Evolutionary conservation across 1,140 invertebrate species (phyloP).

Genomic region (Drosophila pandora): DNA sequence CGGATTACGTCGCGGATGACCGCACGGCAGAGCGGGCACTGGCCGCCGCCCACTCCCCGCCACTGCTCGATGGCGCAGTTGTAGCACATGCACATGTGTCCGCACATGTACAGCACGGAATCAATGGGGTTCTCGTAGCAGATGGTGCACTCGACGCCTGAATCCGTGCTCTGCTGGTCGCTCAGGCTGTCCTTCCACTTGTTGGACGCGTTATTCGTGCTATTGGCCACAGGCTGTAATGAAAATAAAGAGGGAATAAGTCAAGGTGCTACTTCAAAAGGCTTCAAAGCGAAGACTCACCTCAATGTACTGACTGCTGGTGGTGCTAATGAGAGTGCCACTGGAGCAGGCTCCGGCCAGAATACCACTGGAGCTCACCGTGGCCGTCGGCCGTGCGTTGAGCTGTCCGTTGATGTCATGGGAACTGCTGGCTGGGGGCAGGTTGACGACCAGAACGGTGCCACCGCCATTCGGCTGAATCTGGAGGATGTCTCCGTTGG

Average conservation of each 20-base stretch:
- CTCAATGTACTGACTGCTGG: slow-evolving; percentile 87
- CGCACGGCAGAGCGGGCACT: slow-evolving; percentile 97
- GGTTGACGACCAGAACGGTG: slow-evolving; percentile 90
- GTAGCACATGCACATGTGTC: slow-evolving; percentile 99
- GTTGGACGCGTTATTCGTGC: slow-evolving; percentile 59
- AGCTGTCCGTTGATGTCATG: slow-evolving; percentile 65
- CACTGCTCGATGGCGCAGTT: slow-evolving; percentile 97
- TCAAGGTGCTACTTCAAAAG: too few relatives aligned
- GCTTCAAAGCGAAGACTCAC: slow-evolving; percentile 80
- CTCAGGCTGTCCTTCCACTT: slow-evolving; percentile 75
- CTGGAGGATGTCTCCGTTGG: slow-evolving; percentile 86
- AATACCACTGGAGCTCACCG: slow-evolving; percentile 65
- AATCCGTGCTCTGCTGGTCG: slow-evolving; percentile 84
- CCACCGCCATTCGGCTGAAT: slow-evolving; percentile 87
- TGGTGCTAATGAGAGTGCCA: slow-evolving; percentile 85
- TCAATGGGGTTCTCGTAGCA: slow-evolving; percentile 97
- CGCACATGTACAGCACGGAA: slow-evolving; percentile 97
- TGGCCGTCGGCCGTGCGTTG: slow-evolving; percentile 46
- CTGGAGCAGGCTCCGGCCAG: slow-evolving; percentile 80
- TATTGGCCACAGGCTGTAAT: slow-evolving; percentile 64
- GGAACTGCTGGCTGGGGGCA: slow-evolving; percentile 87
- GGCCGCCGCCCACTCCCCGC: slow-evolving; percentile 93
- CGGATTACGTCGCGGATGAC: slow-evolving; percentile 97
- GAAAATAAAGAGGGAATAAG: neutral
- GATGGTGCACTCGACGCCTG: slow-evolving; percentile 93